Base-by-base conservation (phyloP, 2,113 vertebrate genomes). In the Nothoprocta pentlandii region DNA sequence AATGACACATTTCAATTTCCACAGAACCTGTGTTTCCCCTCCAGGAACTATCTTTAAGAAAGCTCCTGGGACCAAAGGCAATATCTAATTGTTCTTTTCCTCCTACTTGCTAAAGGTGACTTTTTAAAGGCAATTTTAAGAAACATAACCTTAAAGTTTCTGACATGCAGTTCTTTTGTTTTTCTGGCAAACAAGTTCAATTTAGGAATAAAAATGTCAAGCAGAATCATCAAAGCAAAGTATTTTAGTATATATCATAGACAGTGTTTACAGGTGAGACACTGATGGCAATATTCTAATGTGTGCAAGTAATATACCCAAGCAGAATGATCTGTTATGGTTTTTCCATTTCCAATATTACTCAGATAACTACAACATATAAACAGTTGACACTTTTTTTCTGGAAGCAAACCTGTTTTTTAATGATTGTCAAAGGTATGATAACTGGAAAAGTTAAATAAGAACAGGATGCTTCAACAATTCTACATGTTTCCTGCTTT, bases 31-130 rank as follows among this genome's bases (percentile, higher is more conserved):
- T 5, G 9, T 16, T 77, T 8, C 9, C 25, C 8, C 92, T 69
- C 51, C 83, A 54, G 62, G 69, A 41, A 15, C 5, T 49, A 6
- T 54, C 25, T 56, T 56, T 16, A 66, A 66, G 19, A 58, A 41
- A 62, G 73, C 42, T 66, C 21, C 62, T 34, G 73, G 66, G 34
- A 26, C 6, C 0, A 0, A 36, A 47, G 12, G 63, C 16, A 47
- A 9, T 10, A 44, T 21, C 10, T 49, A 16, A 68, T 5, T 5
- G 26, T 54, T 54, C 30, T 56, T 56, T 56, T 16, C 28, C 28
- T 56, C 30, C 54, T 71, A 91, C 28, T 76, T 32, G 4, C 9
- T 17, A 3, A 53, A 67, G 4, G 34, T 86, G 82, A 80, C 36
- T 54, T 95, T 83, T 7, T 12, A 77, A 90, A 54, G 56, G 19